phyloP scores from a whole-genome alignment of 2,797 vertebrate species.

The Carapus acus region DNA sequence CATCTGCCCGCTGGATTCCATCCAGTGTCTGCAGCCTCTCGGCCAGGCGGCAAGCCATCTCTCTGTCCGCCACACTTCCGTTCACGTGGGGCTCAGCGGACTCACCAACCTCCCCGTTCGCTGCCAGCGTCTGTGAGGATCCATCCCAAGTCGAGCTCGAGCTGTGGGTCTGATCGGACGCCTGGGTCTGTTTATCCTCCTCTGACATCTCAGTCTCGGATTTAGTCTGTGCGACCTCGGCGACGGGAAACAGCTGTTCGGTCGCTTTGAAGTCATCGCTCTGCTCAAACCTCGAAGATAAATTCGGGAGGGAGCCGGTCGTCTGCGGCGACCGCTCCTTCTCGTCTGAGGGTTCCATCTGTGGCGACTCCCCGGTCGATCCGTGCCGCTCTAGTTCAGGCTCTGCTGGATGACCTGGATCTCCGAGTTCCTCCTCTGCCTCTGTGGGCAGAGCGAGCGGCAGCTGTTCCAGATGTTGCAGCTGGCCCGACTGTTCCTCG shows the following conservation, averaged over 20 bases:
- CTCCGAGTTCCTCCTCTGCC: slow-evolving; percentile 14
- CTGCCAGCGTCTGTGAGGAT: slow-evolving; percentile 3
- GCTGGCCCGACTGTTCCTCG: slow-evolving; percentile 8
- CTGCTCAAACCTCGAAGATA: too few species aligned
- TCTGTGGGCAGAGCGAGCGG: slow-evolving; percentile 18
- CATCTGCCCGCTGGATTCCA: slow-evolving; percentile 77
- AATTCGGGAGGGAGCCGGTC: background rate
- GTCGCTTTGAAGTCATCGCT: slow-evolving; percentile 35
- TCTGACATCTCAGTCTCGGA: slow-evolving; percentile 16
- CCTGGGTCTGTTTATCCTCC: slow-evolving; percentile 13
- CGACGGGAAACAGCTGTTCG: slow-evolving; percentile 34
- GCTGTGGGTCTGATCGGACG: slow-evolving; percentile 10
- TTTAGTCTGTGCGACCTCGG: slow-evolving; percentile 13
- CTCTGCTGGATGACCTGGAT: background rate
- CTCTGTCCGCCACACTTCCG: slow-evolving; percentile 60
- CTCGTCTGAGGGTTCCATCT: slow-evolving; percentile 26
- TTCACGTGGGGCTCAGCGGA: slow-evolving; percentile 44
- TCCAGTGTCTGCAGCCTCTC: slow-evolving; percentile 77
- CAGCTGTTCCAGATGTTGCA: slow-evolving; percentile 19
- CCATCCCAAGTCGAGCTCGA: background rate
- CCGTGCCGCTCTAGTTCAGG: slow-evolving; percentile 18
- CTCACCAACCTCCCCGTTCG: slow-evolving; percentile 42
- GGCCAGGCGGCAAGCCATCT: slow-evolving; percentile 69
- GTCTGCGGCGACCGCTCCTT: slow-evolving; percentile 21
- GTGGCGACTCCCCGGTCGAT: slow-evolving; percentile 18